Evolutionary conservation across 2,797 vertebrate species (phyloP), one percentile per base, ranked within the genome.

Genomic region (Ateles fusciceps): DNA sequence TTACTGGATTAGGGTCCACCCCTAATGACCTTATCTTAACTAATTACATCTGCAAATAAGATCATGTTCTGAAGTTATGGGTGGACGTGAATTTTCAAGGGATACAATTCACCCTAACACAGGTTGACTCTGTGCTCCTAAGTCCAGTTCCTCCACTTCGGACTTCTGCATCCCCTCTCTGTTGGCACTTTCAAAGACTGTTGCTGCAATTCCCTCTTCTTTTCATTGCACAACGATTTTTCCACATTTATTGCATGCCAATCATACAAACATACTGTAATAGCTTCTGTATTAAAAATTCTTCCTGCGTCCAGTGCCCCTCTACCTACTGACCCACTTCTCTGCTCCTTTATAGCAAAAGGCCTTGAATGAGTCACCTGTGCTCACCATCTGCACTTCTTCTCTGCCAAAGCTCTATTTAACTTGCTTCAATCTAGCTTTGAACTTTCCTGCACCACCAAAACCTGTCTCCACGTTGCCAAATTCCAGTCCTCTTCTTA

Each of bases 291-390:
- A 84, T 89, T 55, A 87, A 50, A 95, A 96, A 52, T 9, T 13
- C 36, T 94, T 76, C 91, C 76, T 42, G 39, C 3, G 0, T 61
- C 61, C 3, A 4, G 22, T 0, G 1, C 71, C 52, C 64, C 36
- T 95, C 94, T n/a, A 80, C 36, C 92, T 95, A 85, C 78, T 79
- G 92, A 96, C 92, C 93, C 57, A 90, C 74, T 94, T 97, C 83
- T 87, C 59, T 89, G 91, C 75, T 88, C 33, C 72, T 89, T 94
- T 36, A 46, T 46, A 55, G 81, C 21, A 83, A 92, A 88, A 95
- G 93, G 59, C 39, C 92, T 93, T 10, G 57, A 48, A 85, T 89
- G 95, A 96, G 80, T 96, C 95, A 98, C 86, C 92, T 81, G 74
- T 28, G 61, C 61, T 85, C 7, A 68, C 52, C 94, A 85, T 91